Base-by-base conservation (phyloP, 2,113 vertebrate genomes). In the Tauraco erythrolophus region DNA sequence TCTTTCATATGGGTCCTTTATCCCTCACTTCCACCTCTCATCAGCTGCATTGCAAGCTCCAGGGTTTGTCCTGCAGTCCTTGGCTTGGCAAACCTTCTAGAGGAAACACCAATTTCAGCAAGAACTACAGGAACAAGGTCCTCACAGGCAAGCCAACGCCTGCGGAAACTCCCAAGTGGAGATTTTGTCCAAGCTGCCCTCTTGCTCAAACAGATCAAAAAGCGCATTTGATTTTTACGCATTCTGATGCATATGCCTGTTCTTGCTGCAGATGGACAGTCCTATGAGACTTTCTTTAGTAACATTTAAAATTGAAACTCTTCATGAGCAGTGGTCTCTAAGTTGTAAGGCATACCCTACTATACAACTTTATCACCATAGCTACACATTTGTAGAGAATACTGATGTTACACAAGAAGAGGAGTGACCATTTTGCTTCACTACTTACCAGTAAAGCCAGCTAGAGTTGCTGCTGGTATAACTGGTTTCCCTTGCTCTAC, bases 391-490 rank as follows among this genome's bases (percentile, higher is more conserved):
- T 12, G 22, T 0, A 77, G 45, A 25, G 10, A 71, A 58, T 14
- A 83, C 1, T 19, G 43, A 72, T 6, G n/a, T 84, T 58, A 69
- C 60, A 31, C 19, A 41, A 78, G 50, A 57, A 22, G 2, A 81
- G 56, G 88, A 82, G 69, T 33, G 88, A 39, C 58, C 75, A 54
- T 24, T 88, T 48, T 69, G 84, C 85, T 28, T 62, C 57, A 50
- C 16, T 14, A 79, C 98, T 94, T 96, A 99, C 99, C 99, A 62
- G 99, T 99, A 97, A 99, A 99, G 90, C 99, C 99, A 23, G 99
- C 99, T 83, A 99, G 98, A 85, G 99, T 98, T 3, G 99, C 98
- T 7, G 99, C 99, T 3, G 99, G 99, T 72, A 99, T 99, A 89
- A 99, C 99, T 25, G 99, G 98, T 94, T 99, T 99, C 81, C 98